Evolutionary conservation across 2,113 vertebrate species (phyloP), one percentile per base, ranked within the genome.

Genomic region (Geococcyx californianus): DNA sequence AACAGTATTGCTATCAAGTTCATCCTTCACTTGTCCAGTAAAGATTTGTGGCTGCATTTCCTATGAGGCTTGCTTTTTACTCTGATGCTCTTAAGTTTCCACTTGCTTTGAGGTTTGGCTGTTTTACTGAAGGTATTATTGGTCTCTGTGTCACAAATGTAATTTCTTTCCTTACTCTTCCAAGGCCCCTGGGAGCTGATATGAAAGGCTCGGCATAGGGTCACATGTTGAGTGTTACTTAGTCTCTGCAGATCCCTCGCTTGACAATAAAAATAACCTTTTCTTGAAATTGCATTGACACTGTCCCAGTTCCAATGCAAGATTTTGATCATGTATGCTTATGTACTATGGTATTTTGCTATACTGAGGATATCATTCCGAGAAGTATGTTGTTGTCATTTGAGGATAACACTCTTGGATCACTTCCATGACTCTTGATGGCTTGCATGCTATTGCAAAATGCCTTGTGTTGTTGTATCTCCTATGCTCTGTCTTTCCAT

Each of bases 331-430:
- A 23, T 38, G 34, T 13, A 4, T 78, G 52, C 38, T 67, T 58
- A 51, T 0, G 10, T 76, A 29, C 36, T 9, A 9, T 59, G 31
- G 44, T 68, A 59, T 34, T 93, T 83, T 66, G 36, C 88, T 83
- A 55, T 63, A 25, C 24, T 90, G 47, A 80, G 60, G 23, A 51
- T 66, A 62, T 84, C 8, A 52, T 79, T 94, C 42, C 4, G 7
- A 81, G 80, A 97, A 94, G 25, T 51, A 67, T 24, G 33, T 77
- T 52, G 67, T 92, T 95, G 95, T 95, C 86, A 93, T 78, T 78
- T 93, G 83, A 92, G 94, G 89, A 92, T 86, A 93, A 84, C 66
- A 52, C 42, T 92, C 59, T 84, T 93, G 95, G 94, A 93, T 89
- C 34, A 38, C 60, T 84, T 95, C 93, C 96, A 92, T 90, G 68